Evolutionary conservation across 2,797 vertebrate species (phyloP).

Genomic region (Schizopygopsis malacanthus): DNA sequence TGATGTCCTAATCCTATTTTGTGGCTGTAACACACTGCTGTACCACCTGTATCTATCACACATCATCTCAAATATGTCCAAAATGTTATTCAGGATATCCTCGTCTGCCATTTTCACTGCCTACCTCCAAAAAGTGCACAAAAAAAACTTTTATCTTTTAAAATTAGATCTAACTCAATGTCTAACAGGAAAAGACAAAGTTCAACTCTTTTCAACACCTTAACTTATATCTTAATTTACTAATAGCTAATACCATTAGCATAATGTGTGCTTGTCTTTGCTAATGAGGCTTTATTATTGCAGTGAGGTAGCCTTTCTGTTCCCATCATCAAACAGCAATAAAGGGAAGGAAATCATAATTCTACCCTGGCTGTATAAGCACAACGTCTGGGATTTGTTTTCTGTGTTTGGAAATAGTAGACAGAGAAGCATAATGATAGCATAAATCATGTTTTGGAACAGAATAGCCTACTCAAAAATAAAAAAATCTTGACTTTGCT

Average conservation of each 20-base stretch:
- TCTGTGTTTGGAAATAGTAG: slow-evolving; percentile 32
- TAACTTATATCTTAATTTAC: slow-evolving; percentile 64
- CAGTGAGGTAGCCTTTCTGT: slow-evolving; percentile 69
- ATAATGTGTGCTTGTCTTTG: slow-evolving; percentile 74
- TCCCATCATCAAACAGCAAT: slow-evolving; percentile 67
- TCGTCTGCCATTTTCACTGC: not conserved
- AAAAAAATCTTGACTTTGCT: not conserved
- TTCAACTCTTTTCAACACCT: slow-evolving; percentile 53
- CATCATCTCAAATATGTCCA: slow-evolving; percentile 5
- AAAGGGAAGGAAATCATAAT: slow-evolving; percentile 50
- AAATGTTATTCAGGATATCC: not conserved
- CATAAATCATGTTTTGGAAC: not conserved
- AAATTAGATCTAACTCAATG: not conserved
- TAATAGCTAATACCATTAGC: slow-evolving; percentile 75
- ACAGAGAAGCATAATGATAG: slow-evolving; percentile 7
- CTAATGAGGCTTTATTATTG: slow-evolving; percentile 76
- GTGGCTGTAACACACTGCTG: not conserved
- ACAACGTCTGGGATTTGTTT: slow-evolving; percentile 56
- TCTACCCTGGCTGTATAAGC: slow-evolving; percentile 45
- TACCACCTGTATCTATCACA: not conserved
- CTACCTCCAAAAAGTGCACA: not conserved
- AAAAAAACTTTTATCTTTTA: slow-evolving; percentile 18
- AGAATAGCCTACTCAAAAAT: not conserved
- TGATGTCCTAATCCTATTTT: slow-evolving; percentile 8
- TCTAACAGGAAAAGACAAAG: slow-evolving; percentile 41